A percentile compares a stretch with the other conserved stretches of the same genome.
phyloP scores from a whole-genome alignment of 2,113 vertebrate species.

The Columba livia region DNA sequence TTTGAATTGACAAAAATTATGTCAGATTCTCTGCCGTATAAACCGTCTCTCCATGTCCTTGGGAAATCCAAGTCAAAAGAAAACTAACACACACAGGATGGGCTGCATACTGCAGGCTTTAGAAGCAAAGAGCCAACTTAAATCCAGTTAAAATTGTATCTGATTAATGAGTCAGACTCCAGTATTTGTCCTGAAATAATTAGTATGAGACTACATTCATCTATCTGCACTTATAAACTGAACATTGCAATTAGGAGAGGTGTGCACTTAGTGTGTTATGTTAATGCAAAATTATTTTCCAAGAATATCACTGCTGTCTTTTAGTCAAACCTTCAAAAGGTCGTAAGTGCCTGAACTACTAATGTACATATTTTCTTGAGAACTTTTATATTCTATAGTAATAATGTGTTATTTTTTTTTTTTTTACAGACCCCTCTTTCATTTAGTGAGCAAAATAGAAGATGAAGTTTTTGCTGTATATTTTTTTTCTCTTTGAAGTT shows the following conservation, averaged over 20 bases:
- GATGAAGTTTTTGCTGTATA: background rate
- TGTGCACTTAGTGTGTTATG: background rate
- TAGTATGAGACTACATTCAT: background rate
- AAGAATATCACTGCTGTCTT: background rate
- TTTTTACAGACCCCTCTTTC: background rate
- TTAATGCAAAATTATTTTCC: background rate
- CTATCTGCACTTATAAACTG: background rate
- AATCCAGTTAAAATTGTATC: background rate
- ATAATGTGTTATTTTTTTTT: accelerated
- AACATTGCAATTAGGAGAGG: background rate
- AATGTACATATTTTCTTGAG: background rate
- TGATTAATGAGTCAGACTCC: background rate
- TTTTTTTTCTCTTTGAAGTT: background rate
- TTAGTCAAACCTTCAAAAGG: background rate
- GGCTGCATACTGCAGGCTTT: background rate
- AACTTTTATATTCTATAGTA: background rate
- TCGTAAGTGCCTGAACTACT: background rate
- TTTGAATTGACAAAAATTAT: background rate
- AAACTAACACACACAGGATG: background rate
- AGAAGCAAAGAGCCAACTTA: background rate
- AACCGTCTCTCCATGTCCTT: background rate
- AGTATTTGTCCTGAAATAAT: conserved; percentile 8
- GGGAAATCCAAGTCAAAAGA: background rate
- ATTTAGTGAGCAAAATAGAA: background rate
- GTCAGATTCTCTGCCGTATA: background rate